phyloP scores from a whole-genome alignment of 2,113 vertebrate species.

The Argyrosomus japonicus region DNA sequence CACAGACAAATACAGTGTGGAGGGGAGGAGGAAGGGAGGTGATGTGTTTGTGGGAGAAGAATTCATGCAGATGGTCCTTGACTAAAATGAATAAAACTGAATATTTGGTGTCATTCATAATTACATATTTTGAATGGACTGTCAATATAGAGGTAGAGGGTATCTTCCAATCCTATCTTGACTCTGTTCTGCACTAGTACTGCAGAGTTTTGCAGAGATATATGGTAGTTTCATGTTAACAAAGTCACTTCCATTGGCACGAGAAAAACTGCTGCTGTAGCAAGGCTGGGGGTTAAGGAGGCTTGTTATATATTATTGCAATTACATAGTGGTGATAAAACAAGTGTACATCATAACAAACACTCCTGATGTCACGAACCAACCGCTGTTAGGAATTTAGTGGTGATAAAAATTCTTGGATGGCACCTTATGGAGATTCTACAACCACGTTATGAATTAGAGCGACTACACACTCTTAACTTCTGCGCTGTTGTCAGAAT shows the following conservation, averaged over 20 bases:
- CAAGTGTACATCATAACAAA: slow-evolving; percentile 31
- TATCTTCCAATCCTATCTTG: too few relatives aligned
- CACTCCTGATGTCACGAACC: slow-evolving; percentile 1
- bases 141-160: not conserved
- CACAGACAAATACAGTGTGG: slow-evolving; percentile 71
- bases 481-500: not conserved
- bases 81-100: not conserved
- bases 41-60: slow-evolving; percentile 60
- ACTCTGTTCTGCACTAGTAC: not conserved
- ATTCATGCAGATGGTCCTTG: slow-evolving; percentile 7
- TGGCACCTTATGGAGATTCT: not conserved
- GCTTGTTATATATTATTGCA: not conserved
- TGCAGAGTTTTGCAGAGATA: too few relatives aligned
- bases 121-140: not conserved
- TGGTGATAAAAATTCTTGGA: not conserved
- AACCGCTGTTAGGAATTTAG: slow-evolving; percentile 7
- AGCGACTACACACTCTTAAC: not conserved
- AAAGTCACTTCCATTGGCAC: slow-evolving; percentile 8
- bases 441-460: not conserved
- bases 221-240: not conserved
- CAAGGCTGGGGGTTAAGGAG: not conserved
- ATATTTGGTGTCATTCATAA: not conserved
- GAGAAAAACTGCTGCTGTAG: slow-evolving; percentile 4
- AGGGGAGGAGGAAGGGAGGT: slow-evolving; percentile 54
- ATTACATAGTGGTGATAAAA: slow-evolving; percentile 20